Evolutionary conservation across 2,113 vertebrate species (phyloP), one percentile per base, ranked within the genome.

Genomic region (Synchiropus splendidus): DNA sequence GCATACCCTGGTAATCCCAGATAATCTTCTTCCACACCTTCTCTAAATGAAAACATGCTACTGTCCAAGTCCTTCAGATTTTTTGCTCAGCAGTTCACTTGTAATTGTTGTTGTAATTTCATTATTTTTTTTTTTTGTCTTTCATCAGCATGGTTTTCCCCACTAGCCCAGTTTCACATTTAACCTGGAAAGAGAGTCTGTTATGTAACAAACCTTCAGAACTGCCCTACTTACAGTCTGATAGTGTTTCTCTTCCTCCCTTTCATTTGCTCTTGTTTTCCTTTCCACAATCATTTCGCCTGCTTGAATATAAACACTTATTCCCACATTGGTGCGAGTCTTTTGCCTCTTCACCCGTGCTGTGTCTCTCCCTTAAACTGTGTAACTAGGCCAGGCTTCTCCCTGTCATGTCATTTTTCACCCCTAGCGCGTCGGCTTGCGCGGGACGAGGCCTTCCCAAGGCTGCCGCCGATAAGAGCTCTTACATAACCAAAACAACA

Each of bases 201-300:
- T 85, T 85, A 80, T 69, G 67, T 74, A 83, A 83, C 60, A 63
- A 40, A 62, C 52, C 52, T 70, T 66, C 41, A 70, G 53, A 62
- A 39, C 52, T 72, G 78, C 45, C 75, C 76, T 78, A 73, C 59
- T 77, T 81, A 70, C 55, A 18, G 40, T 47, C 54, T 60, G 61
- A 77, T 74, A 68, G 51, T 57, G 44, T 64, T 57, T 49, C 40
- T 18, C 61, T 42, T 31, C 50, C 45, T 39, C 37, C 40, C 52
- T 33, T 36, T 60, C 13, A 36, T 46, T 46, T 14, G 21, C 38
- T 27, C 21, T 27, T 4, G 21, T 27, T 27, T 27, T 27, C 21
- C 8, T 48, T 54, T 48, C 40, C 49, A 43, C 38, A 13, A 11
- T 16, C 21, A 5, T 33, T n/a, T 16, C 13, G 5, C 15, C 8